Percentiles rank a stretch among this genome's conserved stretches.
These are phyloP conservation scores for Mus spretus DNA, from an alignment of 2,797 vertebrate genomes.

Conservation along the genomic window DNA sequence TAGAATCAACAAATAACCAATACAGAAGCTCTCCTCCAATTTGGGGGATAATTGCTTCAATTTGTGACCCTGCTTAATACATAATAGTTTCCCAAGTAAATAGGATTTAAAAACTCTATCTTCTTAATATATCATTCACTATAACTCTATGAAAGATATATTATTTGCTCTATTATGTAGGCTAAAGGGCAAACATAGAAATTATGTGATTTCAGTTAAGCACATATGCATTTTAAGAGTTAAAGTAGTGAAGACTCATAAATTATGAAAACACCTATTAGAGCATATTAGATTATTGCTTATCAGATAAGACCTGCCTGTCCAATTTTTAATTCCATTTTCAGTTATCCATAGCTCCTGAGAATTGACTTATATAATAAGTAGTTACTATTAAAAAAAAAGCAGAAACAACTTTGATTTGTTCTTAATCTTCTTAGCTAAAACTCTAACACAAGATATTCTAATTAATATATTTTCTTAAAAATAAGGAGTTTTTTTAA, in stretches of 20 bases:
- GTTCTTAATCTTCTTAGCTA: slow-evolving; percentile 10
- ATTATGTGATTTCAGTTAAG: slow-evolving; percentile 15
- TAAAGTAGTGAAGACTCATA: slow-evolving; percentile 50
- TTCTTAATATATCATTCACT: neutral
- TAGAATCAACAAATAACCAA: slow-evolving; percentile 34
- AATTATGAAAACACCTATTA: slow-evolving; percentile 31
- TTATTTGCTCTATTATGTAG: neutral
- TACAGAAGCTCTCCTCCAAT: neutral
- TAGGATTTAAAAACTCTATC: neutral
- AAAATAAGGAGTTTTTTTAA: neutral
- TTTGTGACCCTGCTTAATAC: neutral
- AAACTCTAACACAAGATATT: neutral
- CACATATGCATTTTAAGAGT: slow-evolving; percentile 24
- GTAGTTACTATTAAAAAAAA: slow-evolving; percentile 24
- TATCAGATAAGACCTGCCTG: neutral
- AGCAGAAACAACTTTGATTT: neutral
- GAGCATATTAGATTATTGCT: slow-evolving; percentile 32
- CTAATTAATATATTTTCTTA: neutral
- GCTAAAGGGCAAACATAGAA: neutral
- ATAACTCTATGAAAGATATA: slow-evolving; percentile 12
- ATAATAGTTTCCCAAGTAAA: neutral
- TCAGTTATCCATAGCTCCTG: neutral
- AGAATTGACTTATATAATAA: neutral
- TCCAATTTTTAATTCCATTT: slow-evolving; percentile 46
- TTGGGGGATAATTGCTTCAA: slow-evolving; percentile 8